phyloP scores from a whole-genome alignment of 2,797 vertebrate genomes.

The Phalloptychus januarius region DNA sequence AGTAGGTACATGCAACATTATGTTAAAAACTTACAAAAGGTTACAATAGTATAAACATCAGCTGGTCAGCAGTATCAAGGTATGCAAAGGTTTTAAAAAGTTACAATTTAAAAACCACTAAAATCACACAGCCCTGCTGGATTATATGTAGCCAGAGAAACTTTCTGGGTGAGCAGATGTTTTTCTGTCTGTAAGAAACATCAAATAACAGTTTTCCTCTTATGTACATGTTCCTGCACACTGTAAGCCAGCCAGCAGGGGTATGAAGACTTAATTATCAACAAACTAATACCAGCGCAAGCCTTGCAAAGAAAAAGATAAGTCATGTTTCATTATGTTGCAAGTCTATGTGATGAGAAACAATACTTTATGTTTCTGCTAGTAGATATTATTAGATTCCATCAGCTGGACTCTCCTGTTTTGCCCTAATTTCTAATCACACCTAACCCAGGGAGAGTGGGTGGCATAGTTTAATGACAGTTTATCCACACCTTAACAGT shows the following conservation, averaged over 20 bases:
- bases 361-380: conserved; percentile 11
- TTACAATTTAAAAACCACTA: background rate
- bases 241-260: background rate
- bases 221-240: background rate
- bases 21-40: too few relatives aligned
- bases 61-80: too few relatives aligned
- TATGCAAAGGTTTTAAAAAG: background rate
- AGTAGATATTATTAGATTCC: background rate
- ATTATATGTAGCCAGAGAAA: background rate
- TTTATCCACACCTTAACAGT: conserved; percentile 29
- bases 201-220: background rate
- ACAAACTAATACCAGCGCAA: background rate
- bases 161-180: background rate
- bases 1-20: too few relatives aligned
- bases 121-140: background rate
- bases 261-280: background rate
- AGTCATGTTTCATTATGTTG: background rate
- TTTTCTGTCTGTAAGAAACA: background rate
- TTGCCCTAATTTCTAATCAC: conserved; percentile 32
- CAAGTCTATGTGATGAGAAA: background rate
- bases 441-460: conserved; percentile 33
- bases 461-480: conserved; percentile 47
- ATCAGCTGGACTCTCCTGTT: conserved; percentile 25
- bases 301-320: background rate
- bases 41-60: too few relatives aligned